phyloP scores from a whole-genome alignment of 2,113 vertebrate genomes.

The Athene noctua region DNA sequence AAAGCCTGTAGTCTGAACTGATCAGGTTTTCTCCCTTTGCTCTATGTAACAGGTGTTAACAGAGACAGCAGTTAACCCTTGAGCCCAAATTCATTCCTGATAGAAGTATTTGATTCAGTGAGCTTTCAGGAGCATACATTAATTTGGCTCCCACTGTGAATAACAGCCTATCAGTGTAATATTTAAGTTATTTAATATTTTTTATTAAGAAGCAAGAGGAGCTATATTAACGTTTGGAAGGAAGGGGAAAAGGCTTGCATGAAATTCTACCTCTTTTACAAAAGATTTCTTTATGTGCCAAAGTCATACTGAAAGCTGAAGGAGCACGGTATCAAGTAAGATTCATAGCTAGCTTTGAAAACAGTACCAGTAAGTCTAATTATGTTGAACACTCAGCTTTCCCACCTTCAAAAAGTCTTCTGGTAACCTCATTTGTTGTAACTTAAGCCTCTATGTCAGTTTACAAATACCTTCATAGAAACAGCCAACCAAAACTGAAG shows the following conservation, averaged over 20 bases:
- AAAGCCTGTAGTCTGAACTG: constrained; percentile 1
- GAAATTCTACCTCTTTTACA: not conserved
- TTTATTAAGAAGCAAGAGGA: constrained; percentile 29
- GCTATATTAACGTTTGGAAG: not conserved
- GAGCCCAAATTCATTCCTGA: constrained; percentile 8
- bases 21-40: not conserved
- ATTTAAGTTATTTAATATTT: constrained; percentile 16
- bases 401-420: not conserved
- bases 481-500: not conserved
- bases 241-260: not conserved
- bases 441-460: not conserved
- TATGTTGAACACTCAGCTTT: not conserved
- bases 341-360: not conserved
- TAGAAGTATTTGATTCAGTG: not conserved
- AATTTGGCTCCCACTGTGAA: not conserved
- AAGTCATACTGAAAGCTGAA: not conserved
- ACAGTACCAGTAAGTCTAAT: not conserved
- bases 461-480: not conserved
- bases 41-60: not conserved
- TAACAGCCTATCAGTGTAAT: constrained; percentile 6
- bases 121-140: constrained; percentile 4
- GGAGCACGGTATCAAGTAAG: not conserved
- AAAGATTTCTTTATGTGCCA: not conserved
- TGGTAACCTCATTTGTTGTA: not conserved
- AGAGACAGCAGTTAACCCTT: constrained; percentile 26